Evolutionary conservation across 2,888 invertebrate genomes (phyloP).

Genomic region (Drosophila pseudotalamancana): DNA sequence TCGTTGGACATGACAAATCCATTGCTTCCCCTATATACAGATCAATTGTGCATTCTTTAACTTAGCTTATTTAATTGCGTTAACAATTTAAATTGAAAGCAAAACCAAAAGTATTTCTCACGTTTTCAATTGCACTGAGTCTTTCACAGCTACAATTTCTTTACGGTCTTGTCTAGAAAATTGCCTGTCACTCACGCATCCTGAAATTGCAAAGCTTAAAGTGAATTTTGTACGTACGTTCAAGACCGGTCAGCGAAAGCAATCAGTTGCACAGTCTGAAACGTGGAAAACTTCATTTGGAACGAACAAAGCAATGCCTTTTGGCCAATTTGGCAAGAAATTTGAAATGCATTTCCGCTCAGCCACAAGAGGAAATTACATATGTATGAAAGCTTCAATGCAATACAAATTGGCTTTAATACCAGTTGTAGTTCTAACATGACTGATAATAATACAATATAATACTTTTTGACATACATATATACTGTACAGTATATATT

Average conservation of each 20-base stretch:
- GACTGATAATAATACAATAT: not conserved
- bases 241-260: constrained; percentile 10
- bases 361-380: constrained; percentile 6
- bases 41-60: constrained; percentile 13
- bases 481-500: not conserved
- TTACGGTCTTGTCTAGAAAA: constrained; percentile 28
- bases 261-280: constrained; percentile 7
- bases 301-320: constrained; percentile 29
- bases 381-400: not conserved
- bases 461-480: not conserved
- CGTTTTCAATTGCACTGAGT: constrained; percentile 10
- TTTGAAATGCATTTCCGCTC: constrained; percentile 39
- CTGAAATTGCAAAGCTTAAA: constrained; percentile 32
- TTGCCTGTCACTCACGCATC: constrained; percentile 55
- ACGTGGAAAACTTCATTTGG: constrained; percentile 15
- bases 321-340: constrained; percentile 40
- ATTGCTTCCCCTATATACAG: constrained; percentile 19
- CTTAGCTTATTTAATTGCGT: not conserved
- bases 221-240: constrained; percentile 24
- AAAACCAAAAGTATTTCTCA: not conserved
- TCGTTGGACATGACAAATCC: constrained; percentile 53
- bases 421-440: not conserved
- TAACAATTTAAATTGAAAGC: no score
- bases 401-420: constrained; percentile 12
- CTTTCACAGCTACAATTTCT: constrained; percentile 26